A percentile compares a stretch with the other conserved stretches of the same genome.
Evolutionary conservation across 2,888 invertebrate genomes (phyloP).

Genomic region (Phorcus lineatus): DNA sequence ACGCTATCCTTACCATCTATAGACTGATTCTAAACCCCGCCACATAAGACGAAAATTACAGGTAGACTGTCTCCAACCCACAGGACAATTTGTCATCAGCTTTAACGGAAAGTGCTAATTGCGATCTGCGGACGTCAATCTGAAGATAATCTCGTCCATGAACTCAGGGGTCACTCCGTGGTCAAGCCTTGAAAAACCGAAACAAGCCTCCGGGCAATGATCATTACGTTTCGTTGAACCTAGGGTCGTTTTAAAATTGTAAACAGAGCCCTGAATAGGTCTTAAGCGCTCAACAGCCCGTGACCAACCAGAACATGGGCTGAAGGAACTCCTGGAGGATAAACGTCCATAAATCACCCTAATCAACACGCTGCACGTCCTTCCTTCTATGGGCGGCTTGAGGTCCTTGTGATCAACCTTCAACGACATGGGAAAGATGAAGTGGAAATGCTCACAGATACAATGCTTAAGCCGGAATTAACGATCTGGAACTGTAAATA

Average conservation of each 20-base stretch:
- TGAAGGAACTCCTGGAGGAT: slow-evolving; percentile 8
- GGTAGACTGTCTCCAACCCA: neutral
- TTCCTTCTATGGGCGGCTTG: neutral
- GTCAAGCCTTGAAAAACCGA: neutral
- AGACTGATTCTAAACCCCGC: neutral
- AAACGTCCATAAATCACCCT: slow-evolving; percentile 17
- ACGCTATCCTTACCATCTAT: neutral
- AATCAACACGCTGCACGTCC: neutral
- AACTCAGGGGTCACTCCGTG: slow-evolving; percentile 1
- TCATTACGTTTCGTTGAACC: slow-evolving; percentile 16
- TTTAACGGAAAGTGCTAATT: slow-evolving; percentile 25
- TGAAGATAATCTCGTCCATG: slow-evolving; percentile 4
- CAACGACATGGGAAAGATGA: slow-evolving; percentile 8
- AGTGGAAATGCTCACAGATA: neutral
- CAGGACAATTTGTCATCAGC: slow-evolving; percentile 20
- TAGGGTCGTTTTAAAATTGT: slow-evolving; percentile 22
- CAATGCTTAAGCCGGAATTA: slow-evolving; percentile 15
- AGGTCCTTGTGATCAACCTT: neutral
- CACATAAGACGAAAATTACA: slow-evolving; percentile 24
- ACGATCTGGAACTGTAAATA: slow-evolving; percentile 22
- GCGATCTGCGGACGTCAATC: slow-evolving; percentile 11
- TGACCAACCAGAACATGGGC: slow-evolving; percentile 1
- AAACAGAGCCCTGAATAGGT: slow-evolving; percentile 3
- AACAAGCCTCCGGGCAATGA: slow-evolving; percentile 3
- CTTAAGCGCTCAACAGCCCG: neutral